Conservation (phyloP, 1,140 invertebrate genomes). For the Pantala flavescens region DNA sequence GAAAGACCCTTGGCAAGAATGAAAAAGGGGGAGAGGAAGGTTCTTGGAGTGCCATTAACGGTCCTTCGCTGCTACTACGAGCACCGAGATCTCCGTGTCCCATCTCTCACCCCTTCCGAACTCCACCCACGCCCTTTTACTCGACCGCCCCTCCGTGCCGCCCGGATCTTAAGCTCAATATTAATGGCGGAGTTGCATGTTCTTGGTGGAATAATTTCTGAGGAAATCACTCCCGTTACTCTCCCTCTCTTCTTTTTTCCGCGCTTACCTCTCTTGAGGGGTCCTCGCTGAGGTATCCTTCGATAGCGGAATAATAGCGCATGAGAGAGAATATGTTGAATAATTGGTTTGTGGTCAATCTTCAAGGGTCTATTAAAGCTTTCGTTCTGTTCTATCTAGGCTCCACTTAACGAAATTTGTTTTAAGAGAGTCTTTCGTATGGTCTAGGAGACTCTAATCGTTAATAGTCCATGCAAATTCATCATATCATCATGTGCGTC, state of each 20-base stretch:
- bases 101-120: background rate
- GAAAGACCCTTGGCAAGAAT: background rate
- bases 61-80: background rate
- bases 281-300: no score
- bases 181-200: constrained; percentile 5
- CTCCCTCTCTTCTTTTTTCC: background rate
- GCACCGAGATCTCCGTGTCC: background rate
- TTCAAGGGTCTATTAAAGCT: no score
- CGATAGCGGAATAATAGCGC: no score
- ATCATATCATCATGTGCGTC: no score
- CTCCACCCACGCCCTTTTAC: background rate
- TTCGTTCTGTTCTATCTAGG: no score
- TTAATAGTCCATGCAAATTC: no score
- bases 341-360: no score
- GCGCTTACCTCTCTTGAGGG: no score
- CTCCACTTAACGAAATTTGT: no score
- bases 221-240: background rate
- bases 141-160: background rate
- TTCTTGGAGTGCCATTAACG: background rate
- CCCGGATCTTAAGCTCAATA: background rate
- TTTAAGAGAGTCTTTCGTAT: no score
- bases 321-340: no score
- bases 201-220: constrained; percentile 2
- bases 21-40: background rate
- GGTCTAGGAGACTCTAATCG: no score